A percentile compares a stretch with the other conserved stretches of the same genome.
These are phyloP conservation scores for Lepidonotus clava DNA, from an alignment of 2,888 invertebrate species.

Conservation along the genomic window DNA sequence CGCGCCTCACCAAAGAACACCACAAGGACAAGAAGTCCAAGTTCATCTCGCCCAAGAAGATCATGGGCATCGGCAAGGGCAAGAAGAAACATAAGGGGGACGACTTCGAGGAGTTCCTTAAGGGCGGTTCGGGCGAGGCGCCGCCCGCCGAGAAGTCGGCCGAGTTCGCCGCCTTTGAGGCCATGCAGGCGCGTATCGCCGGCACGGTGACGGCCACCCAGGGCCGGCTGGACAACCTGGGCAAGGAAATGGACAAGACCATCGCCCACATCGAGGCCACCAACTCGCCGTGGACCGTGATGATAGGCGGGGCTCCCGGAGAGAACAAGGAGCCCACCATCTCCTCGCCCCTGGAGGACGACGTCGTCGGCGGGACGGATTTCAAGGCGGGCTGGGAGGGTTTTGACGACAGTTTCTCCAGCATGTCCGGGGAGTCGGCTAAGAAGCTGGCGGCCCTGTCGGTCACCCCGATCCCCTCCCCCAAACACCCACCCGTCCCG, in stretches of 20 bases:
- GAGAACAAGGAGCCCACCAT: neutral
- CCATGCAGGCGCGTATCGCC: conserved; percentile 52
- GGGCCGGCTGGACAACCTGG: conserved; percentile 29
- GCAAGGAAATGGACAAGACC: conserved; percentile 41
- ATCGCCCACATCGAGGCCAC: neutral
- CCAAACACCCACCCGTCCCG: conserved; percentile 67
- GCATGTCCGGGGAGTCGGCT: conserved; percentile 26
- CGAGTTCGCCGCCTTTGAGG: conserved; percentile 54
- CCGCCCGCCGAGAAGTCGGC: conserved; percentile 31
- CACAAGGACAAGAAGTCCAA: conserved; percentile 56
- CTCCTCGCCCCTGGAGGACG: conserved; percentile 27
- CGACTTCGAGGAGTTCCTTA: conserved; percentile 49
- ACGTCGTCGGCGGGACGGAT: neutral
- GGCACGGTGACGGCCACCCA: conserved; percentile 31
- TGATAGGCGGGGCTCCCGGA: neutral
- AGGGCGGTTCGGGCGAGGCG: neutral
- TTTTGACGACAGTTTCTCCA: conserved; percentile 53
- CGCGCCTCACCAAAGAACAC: neutral
- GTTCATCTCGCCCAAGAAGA: conserved; percentile 54
- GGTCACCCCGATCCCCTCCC: conserved; percentile 66
- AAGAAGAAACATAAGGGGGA: conserved; percentile 57
- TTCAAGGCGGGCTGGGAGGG: conserved; percentile 53
- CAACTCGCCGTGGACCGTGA: conserved; percentile 54
- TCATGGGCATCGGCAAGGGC: conserved; percentile 39
- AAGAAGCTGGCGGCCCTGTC: conserved; percentile 59